phyloP scores from a whole-genome alignment of 2,113 vertebrate species.

The Alces alces region DNA sequence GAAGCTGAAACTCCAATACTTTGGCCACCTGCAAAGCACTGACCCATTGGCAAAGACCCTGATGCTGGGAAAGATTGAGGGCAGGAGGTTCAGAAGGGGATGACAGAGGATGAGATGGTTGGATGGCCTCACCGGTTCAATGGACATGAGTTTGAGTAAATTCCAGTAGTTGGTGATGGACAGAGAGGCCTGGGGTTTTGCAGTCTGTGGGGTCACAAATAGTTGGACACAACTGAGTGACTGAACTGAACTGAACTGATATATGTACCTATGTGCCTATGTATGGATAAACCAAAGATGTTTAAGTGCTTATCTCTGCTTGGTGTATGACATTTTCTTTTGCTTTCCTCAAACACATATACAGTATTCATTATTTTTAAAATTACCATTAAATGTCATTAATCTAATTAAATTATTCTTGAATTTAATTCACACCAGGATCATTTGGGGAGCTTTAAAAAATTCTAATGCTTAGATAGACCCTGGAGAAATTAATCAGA shows the following conservation, averaged over 20 bases:
- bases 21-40: background rate
- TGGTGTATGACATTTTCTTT: background rate
- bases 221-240: background rate
- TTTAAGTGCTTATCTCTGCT: background rate
- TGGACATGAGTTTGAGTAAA: background rate
- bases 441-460: background rate
- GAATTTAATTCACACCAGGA: background rate
- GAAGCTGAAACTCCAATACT: background rate
- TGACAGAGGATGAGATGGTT: background rate
- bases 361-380: background rate
- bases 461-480: background rate
- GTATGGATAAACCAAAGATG: background rate
- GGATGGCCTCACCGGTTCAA: background rate
- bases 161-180: rapidly evolving
- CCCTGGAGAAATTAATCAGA: background rate
- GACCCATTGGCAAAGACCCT: background rate
- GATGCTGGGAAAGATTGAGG: background rate
- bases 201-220: background rate
- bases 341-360: background rate
- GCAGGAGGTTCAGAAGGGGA: background rate
- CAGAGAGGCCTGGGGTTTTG: background rate
- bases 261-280: background rate
- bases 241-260: background rate
- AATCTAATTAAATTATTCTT: background rate
- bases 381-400: background rate